Evolutionary conservation across 2,888 invertebrate species (phyloP).

Genomic region (Callyntrura sp.): DNA sequence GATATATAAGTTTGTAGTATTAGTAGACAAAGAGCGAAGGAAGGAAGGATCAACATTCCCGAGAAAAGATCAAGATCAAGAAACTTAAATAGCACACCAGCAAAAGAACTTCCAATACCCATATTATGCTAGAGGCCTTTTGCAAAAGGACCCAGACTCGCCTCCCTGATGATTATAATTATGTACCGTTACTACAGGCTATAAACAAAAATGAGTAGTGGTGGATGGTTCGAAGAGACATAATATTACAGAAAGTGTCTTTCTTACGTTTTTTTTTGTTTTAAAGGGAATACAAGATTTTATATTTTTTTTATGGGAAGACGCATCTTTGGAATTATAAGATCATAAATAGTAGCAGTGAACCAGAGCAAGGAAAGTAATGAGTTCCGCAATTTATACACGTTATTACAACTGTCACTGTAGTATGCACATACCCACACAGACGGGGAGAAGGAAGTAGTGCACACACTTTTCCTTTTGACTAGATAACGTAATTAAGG

Average conservation of each 20-base stretch:
- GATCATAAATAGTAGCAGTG: slow-evolving; percentile 10
- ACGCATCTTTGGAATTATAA: slow-evolving; percentile 37
- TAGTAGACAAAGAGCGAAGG: slow-evolving; percentile 21
- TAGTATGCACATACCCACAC: too few species aligned
- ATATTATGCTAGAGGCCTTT: not conserved
- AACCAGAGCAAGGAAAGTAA: slow-evolving; percentile 26
- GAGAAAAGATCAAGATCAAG: slow-evolving; percentile 48
- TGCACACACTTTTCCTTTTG: slow-evolving; percentile 28
- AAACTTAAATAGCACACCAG: slow-evolving; percentile 35
- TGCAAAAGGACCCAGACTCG: not conserved
- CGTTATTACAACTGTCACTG: slow-evolving; percentile 17
- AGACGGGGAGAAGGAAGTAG: slow-evolving; percentile 10
- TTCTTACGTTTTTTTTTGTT: not conserved
- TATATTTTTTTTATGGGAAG: slow-evolving; percentile 31
- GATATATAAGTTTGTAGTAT: not conserved
- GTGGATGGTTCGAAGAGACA: not conserved
- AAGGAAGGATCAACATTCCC: slow-evolving; percentile 23
- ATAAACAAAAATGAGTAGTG: not conserved
- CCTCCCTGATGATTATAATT: too few species aligned
- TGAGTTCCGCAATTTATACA: slow-evolving; percentile 49
- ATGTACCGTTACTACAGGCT: not conserved
- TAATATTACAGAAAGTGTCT: not conserved
- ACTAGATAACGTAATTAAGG: slow-evolving; percentile 48
- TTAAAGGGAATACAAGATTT: not conserved
- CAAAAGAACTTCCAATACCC: not conserved